Evolutionary conservation across 2,113 vertebrate genomes (phyloP).

Genomic region (Baryphthengus martii): DNA sequence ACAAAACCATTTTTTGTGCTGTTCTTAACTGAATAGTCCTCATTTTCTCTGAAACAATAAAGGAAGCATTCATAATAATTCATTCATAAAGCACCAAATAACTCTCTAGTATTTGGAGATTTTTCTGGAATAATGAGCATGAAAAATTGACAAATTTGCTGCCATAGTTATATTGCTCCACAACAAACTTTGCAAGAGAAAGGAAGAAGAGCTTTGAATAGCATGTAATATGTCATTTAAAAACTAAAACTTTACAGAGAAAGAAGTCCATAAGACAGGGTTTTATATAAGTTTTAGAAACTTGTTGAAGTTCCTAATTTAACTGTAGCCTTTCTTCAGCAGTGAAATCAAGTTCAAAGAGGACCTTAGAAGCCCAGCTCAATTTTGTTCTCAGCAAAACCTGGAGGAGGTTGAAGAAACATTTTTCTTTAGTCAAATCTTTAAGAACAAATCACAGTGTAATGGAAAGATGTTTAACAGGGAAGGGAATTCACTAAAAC

Average conservation of each 20-base stretch:
- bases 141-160: not conserved
- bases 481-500: not conserved
- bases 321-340: slow-evolving; percentile 34
- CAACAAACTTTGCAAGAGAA: not conserved
- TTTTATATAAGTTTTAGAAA: slow-evolving; percentile 53
- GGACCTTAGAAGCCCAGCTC: slow-evolving; percentile 43
- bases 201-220: not conserved
- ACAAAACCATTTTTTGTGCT: not conserved
- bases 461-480: slow-evolving; percentile 16
- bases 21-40: not conserved
- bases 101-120: not conserved
- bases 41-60: not conserved
- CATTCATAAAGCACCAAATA: not conserved
- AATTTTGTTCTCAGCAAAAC: slow-evolving; percentile 45
- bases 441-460: slow-evolving; percentile 11
- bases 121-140: not conserved
- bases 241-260: not conserved
- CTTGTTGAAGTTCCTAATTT: slow-evolving; percentile 42
- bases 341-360: slow-evolving; percentile 48
- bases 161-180: not conserved
- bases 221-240: not conserved
- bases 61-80: not conserved
- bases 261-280: not conserved
- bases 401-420: slow-evolving; percentile 43
- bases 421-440: slow-evolving; percentile 39